A percentile compares a stretch with the other conserved stretches of the same genome.
Conservation (phyloP, 92 coral and sea anemone genomes). For the Porites divaricata region DNA sequence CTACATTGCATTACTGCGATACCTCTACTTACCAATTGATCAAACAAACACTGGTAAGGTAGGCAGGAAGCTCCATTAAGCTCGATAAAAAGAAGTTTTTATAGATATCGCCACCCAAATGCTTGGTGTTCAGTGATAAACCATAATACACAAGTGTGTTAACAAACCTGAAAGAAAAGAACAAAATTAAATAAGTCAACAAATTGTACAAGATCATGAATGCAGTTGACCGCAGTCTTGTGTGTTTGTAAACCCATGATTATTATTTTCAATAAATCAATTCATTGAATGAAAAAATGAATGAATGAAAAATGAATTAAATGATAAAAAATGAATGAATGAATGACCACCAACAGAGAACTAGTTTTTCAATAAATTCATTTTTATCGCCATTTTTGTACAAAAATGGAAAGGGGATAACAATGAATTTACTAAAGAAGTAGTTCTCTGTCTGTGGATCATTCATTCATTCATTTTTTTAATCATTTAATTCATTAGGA, state of each 20-base stretch:
- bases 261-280: too few species aligned
- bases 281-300: too few species aligned
- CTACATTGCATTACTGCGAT: background rate
- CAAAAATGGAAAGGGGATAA: too few species aligned
- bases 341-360: too few species aligned
- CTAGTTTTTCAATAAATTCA: too few species aligned
- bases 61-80: slow-evolving; percentile 95
- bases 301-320: too few species aligned
- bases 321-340: too few species aligned
- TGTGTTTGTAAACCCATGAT: background rate
- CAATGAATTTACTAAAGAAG: too few species aligned
- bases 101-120: slow-evolving; percentile 94
- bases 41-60: slow-evolving; percentile 80
- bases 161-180: slow-evolving; percentile 73
- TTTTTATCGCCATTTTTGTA: too few species aligned
- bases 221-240: background rate
- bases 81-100: slow-evolving; percentile 92
- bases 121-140: slow-evolving; percentile 84
- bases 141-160: slow-evolving; percentile 97
- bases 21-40: slow-evolving; percentile 73
- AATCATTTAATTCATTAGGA: too few species aligned
- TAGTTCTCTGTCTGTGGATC: too few species aligned
- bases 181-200: background rate
- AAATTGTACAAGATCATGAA: background rate
- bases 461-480: too few species aligned